Base-by-base conservation (phyloP, 2,888 invertebrate genomes). In the Pristionchus japonicus region DNA sequence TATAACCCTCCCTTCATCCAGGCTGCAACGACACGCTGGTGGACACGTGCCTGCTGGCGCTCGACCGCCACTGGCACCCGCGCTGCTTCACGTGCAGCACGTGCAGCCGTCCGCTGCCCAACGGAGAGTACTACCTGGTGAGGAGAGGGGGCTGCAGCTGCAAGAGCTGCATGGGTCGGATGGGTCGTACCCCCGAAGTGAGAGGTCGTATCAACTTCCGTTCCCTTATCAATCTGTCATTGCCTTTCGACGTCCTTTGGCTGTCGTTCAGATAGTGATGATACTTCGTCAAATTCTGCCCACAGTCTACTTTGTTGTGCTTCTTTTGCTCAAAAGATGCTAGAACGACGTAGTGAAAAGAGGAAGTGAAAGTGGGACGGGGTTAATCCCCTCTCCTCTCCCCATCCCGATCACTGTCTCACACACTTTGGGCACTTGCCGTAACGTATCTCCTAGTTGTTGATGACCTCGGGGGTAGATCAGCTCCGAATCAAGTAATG, bases 61-160 rank as follows among this genome's bases (percentile, higher is more conserved):
- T 93, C 87, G 93, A 93, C 88, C 92, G 92, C 89, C 93, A 93
- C 89, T 93, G 93, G 93, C 93, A 93, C 87, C 93, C 93, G 64
- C 91, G 92, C 43, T 93, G 93, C 89, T 93, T 93, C 92, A 90
- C 90, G 23, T 93, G 93, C 90, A 88, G 90, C 52, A 88, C 91
- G 57, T 93, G 93, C 90, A 90, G 89, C 83, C 91, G 92, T 49
- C 93, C 93, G 43, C 89, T 93, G 88, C 93, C 93, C 64, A 93
- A 93, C 67, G 93, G 93, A 43, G 93, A 93, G 86, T 93, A 92
- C 90, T 93, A 92, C 84, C 89, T 93, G 89, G 93, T 90, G 31
- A 87, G n/a, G n/a, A n/a, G n/a, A n/a, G n/a, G n/a, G n/a, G n/a
- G n/a, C n/a, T n/a, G n/a, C n/a, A n/a, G n/a, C n/a, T n/a, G n/a